Base-by-base conservation (phyloP, 2,888 invertebrate species). In the Orchestes rusci region DNA sequence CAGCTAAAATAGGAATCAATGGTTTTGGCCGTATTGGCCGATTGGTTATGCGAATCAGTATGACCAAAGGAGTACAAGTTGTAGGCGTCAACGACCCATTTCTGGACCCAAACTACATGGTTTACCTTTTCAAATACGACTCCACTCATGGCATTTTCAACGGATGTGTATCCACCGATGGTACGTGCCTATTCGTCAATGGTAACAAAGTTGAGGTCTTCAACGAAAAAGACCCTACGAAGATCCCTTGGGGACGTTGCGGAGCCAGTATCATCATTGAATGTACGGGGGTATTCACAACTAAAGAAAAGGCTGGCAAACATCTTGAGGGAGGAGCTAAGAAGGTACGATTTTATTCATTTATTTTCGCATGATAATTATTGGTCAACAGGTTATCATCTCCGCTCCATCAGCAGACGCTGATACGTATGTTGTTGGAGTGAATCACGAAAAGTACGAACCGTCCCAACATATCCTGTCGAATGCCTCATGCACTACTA, bases 1-100 rank as follows among this genome's bases (percentile, higher is more conserved):
- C n/a, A n/a, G n/a, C n/a, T n/a, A n/a, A n/a, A n/a, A 83, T 93
- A 64, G 93, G 92, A 67, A 92, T 93, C 67, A 93, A 88, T 70
- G 85, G 91, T 72, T 93, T 93, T 71, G 91, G 95, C 65, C 84
- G 95, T 71, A 92, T 94, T 70, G 88, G 91, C 41, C 89, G 94
- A 67, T 74, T 94, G 67, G 93, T 93, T 50, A 77, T 92, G 59
- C 81, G 93, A 58, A 88, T 89, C 46, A 81, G 90, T 50, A 61
- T 94, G 42, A 82, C 84, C 47, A 84, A 85, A 62, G 84, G 84
- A 36, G 83, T 83, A 40, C 70, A 81, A 68, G 89, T 95, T 31
- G 85, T 90, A 13, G 94, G 95, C 45, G 77, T 99, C 67, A 99
- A 99, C 68, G 97, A 99, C 69, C 97, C 97, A 23, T 93, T 94